phyloP scores from a whole-genome alignment of 2,113 vertebrate genomes.

The Onychostoma macrolepis region DNA sequence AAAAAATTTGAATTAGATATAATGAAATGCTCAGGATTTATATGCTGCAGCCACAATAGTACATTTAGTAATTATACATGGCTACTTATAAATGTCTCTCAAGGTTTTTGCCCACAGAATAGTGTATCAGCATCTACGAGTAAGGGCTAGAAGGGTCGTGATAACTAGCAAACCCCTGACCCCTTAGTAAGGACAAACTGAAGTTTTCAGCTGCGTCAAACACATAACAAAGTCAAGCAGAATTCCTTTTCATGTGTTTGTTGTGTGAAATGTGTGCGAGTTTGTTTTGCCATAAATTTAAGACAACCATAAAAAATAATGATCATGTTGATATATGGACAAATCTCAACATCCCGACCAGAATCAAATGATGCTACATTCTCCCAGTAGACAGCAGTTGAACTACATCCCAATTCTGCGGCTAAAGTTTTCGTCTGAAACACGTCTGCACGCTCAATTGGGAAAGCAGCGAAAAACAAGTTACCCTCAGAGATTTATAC shows the following conservation, averaged over 20 bases:
- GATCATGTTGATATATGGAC: neutral
- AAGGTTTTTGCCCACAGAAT: neutral
- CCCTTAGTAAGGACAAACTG: neutral
- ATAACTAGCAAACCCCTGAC: neutral
- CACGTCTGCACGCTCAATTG: slow-evolving; percentile 1
- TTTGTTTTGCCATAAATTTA: neutral
- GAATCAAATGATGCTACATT: neutral
- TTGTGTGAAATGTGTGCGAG: neutral
- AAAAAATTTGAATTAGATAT: neutral
- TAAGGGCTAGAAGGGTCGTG: neutral
- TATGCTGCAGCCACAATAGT: neutral
- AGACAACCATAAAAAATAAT: neutral
- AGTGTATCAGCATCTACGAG: neutral
- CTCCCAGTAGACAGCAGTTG: neutral
- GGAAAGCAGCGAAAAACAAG: slow-evolving; percentile 26
- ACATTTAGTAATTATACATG: neutral
- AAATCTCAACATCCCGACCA: neutral
- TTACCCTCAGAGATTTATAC: slow-evolving; percentile 31
- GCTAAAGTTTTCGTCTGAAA: slow-evolving; percentile 26
- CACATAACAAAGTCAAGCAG: neutral
- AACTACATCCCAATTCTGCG: slow-evolving; percentile 17
- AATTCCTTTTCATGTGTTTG: neutral
- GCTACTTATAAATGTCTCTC: neutral
- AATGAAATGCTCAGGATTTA: neutral
- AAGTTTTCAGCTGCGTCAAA: neutral